A percentile compares a stretch with the other conserved stretches of the same genome.
phyloP scores from a whole-genome alignment of 1,140 invertebrate species.

The Pachyrhynchus sulphureomaculatus region DNA sequence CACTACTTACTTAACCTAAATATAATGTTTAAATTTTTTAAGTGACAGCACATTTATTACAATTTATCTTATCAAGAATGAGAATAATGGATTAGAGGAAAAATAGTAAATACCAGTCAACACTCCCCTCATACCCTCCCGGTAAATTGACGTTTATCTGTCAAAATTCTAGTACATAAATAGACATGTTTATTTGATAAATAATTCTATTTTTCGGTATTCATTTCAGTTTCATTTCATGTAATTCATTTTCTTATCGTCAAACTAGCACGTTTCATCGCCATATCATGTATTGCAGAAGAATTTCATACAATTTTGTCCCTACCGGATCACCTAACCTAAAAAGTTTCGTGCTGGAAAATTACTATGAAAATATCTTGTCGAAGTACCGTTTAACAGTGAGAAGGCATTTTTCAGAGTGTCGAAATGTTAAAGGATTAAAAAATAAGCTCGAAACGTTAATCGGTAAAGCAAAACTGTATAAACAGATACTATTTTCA shows the following conservation, averaged over 20 bases:
- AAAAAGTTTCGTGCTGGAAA: constrained; percentile 26
- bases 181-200: constrained; percentile 19
- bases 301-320: constrained; percentile 29
- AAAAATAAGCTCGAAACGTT: constrained; percentile 21
- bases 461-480: constrained; percentile 26
- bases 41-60: no score
- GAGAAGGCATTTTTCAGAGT: constrained; percentile 19
- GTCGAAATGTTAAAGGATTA: constrained; percentile 19
- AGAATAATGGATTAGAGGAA: no score
- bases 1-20: no score
- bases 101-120: background rate
- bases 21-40: no score
- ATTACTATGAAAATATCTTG: constrained; percentile 10
- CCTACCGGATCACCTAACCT: constrained; percentile 34
- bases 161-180: constrained; percentile 31
- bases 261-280: background rate
- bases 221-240: constrained; percentile 16
- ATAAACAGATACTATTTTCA: constrained; percentile 13
- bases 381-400: constrained; percentile 17
- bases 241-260: background rate
- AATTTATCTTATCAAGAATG: no score
- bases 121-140: background rate
- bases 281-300: constrained; percentile 28
- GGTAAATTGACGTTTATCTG: background rate
- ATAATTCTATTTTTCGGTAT: background rate